A percentile compares a stretch with the other conserved stretches of the same genome.
Conservation (phyloP, 1,140 invertebrate genomes). For the Drosophila burlai region DNA sequence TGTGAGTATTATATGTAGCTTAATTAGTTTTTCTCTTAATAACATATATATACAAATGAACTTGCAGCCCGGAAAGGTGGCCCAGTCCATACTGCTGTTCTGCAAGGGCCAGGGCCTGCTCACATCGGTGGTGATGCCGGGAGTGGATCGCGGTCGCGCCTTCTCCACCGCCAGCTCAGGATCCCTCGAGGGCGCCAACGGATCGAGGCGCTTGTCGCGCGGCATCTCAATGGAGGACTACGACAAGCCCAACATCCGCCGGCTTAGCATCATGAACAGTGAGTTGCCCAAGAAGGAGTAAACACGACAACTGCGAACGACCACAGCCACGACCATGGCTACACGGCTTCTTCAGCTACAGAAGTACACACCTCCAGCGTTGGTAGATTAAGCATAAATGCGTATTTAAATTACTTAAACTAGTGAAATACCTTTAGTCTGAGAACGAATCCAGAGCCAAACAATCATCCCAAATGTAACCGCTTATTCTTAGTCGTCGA, state of each 20-base stretch:
- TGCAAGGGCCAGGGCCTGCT: conserved; percentile 92
- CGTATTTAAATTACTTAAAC: conserved; percentile 62
- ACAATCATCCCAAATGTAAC: conserved; percentile 67
- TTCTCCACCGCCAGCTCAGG: conserved; percentile 87
- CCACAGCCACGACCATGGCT: conserved; percentile 12
- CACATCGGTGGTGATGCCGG: conserved; percentile 90
- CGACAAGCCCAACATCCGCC: conserved; percentile 91
- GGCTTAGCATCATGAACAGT: conserved; percentile 88
- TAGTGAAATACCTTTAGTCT: conserved; percentile 59
- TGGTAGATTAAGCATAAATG: conserved; percentile 56
- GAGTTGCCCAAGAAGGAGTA: conserved; percentile 81
- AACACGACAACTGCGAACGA: conserved; percentile 32
- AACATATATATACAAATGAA: not conserved
- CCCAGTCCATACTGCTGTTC: conserved; percentile 92
- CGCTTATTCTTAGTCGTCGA: conserved; percentile 44
- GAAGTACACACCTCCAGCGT: conserved; percentile 39
- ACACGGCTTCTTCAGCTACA: conserved; percentile 26
- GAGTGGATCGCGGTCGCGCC: conserved; percentile 88
- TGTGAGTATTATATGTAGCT: conserved; percentile 85
- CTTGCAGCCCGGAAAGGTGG: conserved; percentile 91
- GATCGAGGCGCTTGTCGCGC: conserved; percentile 87
- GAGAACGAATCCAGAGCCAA: conserved; percentile 48
- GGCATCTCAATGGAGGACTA: conserved; percentile 94
- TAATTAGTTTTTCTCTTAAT: not conserved
- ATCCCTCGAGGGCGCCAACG: conserved; percentile 80